Conservation (phyloP, 2,888 invertebrate genomes). For the Lacanobia oleracea region DNA sequence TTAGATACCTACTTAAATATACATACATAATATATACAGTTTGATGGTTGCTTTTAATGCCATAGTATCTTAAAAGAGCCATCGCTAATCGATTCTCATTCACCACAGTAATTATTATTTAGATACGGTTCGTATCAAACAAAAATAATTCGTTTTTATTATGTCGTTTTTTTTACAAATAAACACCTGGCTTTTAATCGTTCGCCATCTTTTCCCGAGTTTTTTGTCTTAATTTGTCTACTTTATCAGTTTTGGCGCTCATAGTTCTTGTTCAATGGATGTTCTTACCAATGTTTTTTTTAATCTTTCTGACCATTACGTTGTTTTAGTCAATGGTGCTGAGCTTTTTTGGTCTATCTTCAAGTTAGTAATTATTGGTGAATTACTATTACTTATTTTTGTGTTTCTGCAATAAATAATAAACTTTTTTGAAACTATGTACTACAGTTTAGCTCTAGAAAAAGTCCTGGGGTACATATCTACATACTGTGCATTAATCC, state of each 20-base stretch:
- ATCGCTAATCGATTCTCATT: slow-evolving; percentile 41
- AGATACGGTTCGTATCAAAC: slow-evolving; percentile 62
- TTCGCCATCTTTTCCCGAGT: slow-evolving; percentile 30
- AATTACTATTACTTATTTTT: too few species aligned
- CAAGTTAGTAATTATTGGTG: not conserved
- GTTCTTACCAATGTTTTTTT: not conserved
- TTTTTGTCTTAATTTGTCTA: slow-evolving; percentile 50
- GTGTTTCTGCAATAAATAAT: too few species aligned
- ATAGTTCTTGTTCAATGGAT: slow-evolving; percentile 6
- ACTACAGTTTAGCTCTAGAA: too few species aligned
- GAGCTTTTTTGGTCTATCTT: not conserved
- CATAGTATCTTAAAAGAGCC: slow-evolving; percentile 23
- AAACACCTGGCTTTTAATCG: slow-evolving; percentile 54
- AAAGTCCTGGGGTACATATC: too few species aligned
- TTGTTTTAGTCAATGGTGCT: slow-evolving; percentile 10
- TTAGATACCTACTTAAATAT: not conserved
- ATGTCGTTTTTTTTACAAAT: slow-evolving; percentile 9
- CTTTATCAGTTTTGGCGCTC: slow-evolving; percentile 9
- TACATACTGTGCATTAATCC: too few species aligned
- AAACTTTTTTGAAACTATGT: too few species aligned
- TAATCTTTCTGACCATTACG: not conserved
- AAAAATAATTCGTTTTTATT: slow-evolving; percentile 59
- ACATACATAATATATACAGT: not conserved
- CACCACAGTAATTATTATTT: slow-evolving; percentile 65
- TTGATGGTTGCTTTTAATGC: slow-evolving; percentile 13